These are phyloP conservation scores for Tragopan temminckii DNA, from an alignment of 2,797 vertebrate genomes.

Conservation along the genomic window DNA sequence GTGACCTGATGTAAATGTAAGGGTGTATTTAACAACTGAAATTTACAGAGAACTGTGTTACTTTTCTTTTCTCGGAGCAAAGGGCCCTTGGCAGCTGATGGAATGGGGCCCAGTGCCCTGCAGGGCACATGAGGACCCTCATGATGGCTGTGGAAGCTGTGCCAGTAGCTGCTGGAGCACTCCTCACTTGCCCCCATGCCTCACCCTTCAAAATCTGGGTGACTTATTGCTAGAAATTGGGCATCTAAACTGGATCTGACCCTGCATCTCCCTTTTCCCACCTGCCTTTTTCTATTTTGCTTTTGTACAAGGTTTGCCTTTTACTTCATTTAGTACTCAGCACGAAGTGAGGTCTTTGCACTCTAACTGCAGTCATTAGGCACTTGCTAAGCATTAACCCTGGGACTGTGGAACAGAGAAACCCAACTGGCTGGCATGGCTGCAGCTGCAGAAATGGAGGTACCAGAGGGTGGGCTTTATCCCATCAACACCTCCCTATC, in stretches of 20 bases:
- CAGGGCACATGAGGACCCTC: rapidly evolving
- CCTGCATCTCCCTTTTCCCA: neutral
- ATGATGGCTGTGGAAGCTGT: neutral
- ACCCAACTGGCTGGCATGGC: neutral
- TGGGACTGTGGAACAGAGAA: neutral
- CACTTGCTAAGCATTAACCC: neutral
- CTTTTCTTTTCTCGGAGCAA: neutral
- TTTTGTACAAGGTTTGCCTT: neutral
- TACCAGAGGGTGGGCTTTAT: constrained; percentile 27
- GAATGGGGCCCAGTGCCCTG: neutral
- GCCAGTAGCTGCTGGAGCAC: rapidly evolving
- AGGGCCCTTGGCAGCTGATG: neutral
- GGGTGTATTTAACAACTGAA: neutral
- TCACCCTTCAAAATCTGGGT: neutral
- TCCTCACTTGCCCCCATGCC: neutral
- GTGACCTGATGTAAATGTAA: neutral
- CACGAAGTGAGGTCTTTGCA: neutral
- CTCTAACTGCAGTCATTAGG: neutral
- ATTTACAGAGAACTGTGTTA: neutral
- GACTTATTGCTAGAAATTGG: neutral
- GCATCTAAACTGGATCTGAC: neutral
- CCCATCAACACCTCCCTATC: constrained; percentile 56
- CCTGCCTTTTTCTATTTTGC: neutral
- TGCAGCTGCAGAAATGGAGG: neutral
- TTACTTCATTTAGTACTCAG: neutral